Conservation (phyloP, 2,888 invertebrate species). For the Hypselothyrea guttata region DNA sequence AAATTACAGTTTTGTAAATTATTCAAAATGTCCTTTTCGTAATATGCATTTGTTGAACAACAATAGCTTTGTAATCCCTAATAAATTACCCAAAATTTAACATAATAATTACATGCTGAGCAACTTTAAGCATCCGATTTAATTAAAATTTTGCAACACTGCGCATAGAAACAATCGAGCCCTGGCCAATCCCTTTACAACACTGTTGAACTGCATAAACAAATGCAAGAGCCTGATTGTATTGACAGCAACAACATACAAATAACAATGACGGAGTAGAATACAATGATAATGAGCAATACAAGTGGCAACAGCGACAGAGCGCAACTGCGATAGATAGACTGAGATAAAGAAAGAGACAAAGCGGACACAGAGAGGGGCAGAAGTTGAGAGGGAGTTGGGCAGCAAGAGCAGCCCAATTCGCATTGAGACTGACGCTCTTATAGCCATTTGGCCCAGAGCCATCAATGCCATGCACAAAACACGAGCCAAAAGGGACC, state of each 20-base stretch:
- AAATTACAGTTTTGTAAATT: no score
- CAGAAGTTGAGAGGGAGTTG: no score
- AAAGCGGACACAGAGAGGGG: no score
- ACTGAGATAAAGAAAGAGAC: constrained; percentile 3
- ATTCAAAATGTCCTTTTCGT: neutral
- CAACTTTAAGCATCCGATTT: constrained; percentile 25
- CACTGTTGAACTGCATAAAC: constrained; percentile 54
- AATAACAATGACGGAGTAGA: constrained; percentile 9
- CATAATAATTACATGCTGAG: constrained; percentile 22
- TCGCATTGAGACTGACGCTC: constrained; percentile 21
- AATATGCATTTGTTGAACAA: neutral
- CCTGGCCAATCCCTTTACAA: constrained; percentile 10
- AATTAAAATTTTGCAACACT: constrained; percentile 28
- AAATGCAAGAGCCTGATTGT: constrained; percentile 60
- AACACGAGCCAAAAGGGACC: constrained; percentile 34
- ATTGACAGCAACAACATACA: constrained; percentile 44
- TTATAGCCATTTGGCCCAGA: constrained; percentile 61
- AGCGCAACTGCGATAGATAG: neutral
- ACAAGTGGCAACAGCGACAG: constrained; percentile 30
- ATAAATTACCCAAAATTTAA: constrained; percentile 2
- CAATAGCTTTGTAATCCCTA: neutral
- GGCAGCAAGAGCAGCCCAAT: constrained; percentile 32
- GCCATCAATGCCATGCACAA: constrained; percentile 59
- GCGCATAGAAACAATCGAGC: constrained; percentile 13
- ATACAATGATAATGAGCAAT: constrained; percentile 54